Evolutionary conservation across 2,888 invertebrate species (phyloP).

Genomic region (Hemistola chrysoprasaria): DNA sequence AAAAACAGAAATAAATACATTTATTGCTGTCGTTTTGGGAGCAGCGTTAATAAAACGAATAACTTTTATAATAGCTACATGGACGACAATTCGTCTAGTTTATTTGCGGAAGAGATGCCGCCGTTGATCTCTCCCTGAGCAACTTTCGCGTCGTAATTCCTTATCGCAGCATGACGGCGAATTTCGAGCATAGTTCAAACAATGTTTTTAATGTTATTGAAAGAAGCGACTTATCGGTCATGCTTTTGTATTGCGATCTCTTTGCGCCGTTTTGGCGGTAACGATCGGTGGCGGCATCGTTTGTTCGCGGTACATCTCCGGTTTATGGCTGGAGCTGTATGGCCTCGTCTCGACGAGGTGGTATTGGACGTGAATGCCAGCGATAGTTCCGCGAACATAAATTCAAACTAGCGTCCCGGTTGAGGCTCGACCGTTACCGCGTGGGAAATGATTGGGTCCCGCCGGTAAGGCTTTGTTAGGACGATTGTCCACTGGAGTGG

Average conservation of each 20-base stretch:
- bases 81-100: conserved; percentile 16
- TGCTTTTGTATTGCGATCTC: conserved; percentile 76
- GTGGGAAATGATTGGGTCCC: conserved; percentile 78
- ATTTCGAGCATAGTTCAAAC: conserved; percentile 66
- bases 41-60: conserved; percentile 35
- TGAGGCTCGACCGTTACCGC: conserved; percentile 76
- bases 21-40: conserved; percentile 37
- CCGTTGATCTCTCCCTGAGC: conserved; percentile 26
- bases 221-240: conserved; percentile 75
- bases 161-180: conserved; percentile 58
- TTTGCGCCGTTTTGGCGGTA: conserved; percentile 53
- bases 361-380: conserved; percentile 57
- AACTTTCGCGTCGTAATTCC: conserved; percentile 27
- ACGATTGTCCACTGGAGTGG: conserved; percentile 78
- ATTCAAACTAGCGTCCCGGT: conserved; percentile 71
- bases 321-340: conserved; percentile 45
- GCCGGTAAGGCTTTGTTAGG: conserved; percentile 77
- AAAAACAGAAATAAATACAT: conserved; percentile 39
- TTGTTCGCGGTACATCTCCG: conserved; percentile 59
- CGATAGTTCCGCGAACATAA: conserved; percentile 65
- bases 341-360: conserved; percentile 38
- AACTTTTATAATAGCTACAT: conserved; percentile 28
- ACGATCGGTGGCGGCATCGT: conserved; percentile 40
- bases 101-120: conserved; percentile 19
- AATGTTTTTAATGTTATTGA: conserved; percentile 74